Evolutionary conservation across 2,888 invertebrate genomes (phyloP), one percentile per base, ranked within the genome.

Genomic region (Pachydiplax longipennis): DNA sequence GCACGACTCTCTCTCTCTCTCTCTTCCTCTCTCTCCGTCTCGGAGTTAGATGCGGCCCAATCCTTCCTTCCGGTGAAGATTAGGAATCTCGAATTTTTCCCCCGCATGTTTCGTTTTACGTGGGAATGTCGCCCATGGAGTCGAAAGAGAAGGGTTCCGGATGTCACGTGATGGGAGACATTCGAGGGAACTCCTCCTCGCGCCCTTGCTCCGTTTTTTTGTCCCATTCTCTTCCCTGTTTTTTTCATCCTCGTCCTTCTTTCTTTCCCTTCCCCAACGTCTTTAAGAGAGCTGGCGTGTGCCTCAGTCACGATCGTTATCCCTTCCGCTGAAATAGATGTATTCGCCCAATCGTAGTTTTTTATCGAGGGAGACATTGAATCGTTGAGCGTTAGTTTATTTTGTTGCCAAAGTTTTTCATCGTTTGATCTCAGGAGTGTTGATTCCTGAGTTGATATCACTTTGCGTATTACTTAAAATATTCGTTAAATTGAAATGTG

Each of bases 161-260:
- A 87, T 87, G 87, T 87, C 87, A 87, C 87, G 61, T 87, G 87
- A 87, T 61, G 58, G 87, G 61, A 58, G 87, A 87, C 87, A n/a
- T 58, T 18, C 37, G 87, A 35, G 40, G 1, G 82, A 25, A 31
- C n/a, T 8, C 48, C n/a, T 8, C 48, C 37, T 37, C 37, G 2
- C 53, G 25, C 82, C 53, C 82, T 31, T 31, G 87, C 61, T 22
- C 35, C 65, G 37, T 73, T 73, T 31, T n/a, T 73, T 73, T 73
- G 25, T 25, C 31, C 31, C 73, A 25, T 73, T 73, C 73, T 73
- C 73, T 73, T 31, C 25, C 73, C 73, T 6, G 0, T 44, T 25
- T 31, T 73, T 31, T 25, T 31, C 73, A 53, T 25, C 73, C 31
- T 3, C 73, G 0, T n/a, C 25, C 73, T n/a, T 61, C 22, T 61